Base-by-base conservation (phyloP, 2,113 vertebrate species). In the Aptenodytes forsteri region DNA sequence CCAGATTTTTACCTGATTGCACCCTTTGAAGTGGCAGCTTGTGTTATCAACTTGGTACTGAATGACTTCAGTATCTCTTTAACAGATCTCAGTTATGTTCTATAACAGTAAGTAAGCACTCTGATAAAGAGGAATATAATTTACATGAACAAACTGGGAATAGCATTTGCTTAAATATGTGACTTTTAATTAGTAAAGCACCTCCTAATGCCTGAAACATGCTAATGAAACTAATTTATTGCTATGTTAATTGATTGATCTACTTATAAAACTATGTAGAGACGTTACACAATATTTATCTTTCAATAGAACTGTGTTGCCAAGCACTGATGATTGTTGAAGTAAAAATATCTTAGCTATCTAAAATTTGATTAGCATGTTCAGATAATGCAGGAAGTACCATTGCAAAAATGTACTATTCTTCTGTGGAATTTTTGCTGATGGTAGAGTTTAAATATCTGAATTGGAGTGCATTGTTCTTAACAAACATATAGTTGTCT, bases 201-300 rank as follows among this genome's bases (percentile, higher is more conserved):
- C 36, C 66, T 96, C 40, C 76, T 94, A 92, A 94, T 92, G 83
- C 76, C 83, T 94, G 87, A 92, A 94, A 78, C 40, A 30, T 80
- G 81, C 52, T 96, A 96, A 97, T 94, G 91, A 85, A 94, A 83
- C 66, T 85, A 93, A 97, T 92, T 96, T 96, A 93, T 97, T 93
- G 54, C 91, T 49, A 38, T 49, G 87, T 87, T 91, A 91, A 85
- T 95, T 91, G 77, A 92, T 87, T 92, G 89, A 91, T 95, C 69
- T 91, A 87, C 66, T 93, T 61, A 42, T 21, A 75, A 87, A 89
- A 75, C 81, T 89, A 61, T 58, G 47, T 79, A 79, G 70, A 92
- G 61, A 49, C 36, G n/a, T 91, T 95, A 30, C 50, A 66, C 79
- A 96, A 55, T 96, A 95, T 96, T 97, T 97, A 93, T 87, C 61